Base-by-base conservation (phyloP, 2,888 invertebrate genomes). In the Habroteleia sp. region DNA sequence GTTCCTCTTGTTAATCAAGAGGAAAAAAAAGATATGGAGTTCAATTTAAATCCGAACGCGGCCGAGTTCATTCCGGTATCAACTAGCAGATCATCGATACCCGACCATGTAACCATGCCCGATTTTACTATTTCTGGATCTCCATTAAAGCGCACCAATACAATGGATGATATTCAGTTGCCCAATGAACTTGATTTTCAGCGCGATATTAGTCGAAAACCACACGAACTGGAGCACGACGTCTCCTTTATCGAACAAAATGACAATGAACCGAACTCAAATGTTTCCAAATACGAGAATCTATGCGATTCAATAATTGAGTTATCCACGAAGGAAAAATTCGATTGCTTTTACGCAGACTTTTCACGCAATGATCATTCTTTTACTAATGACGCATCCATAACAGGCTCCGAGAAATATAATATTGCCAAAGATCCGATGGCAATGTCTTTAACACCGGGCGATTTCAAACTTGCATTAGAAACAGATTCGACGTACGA, bases 11-110 rank as follows among this genome's bases (percentile, higher is more conserved):
- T 37, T 5, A 23, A 44, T 17, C 10, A 37, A 33, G 48, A 69
- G 25, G 85, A 87, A 41, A 85, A 90, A 81, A 92, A 92, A 84
- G 92, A 93, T 89, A 93, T 93, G 89, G 91, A 91, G 87, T 95
- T 94, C 35, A 94, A 93, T 69, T 88, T 96, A 79, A 96, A 96
- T 90, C 96, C 96, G 0, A 93, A 96, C 82, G 96, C 96, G 10
- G 93, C 94, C n/a, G 95, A 95, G 89, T 96, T 96, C 88, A 91
- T 96, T 66, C 95, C 95, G 3, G 89, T 91, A 2, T 92, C 93
- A 0, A 91, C 92, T 29, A 87, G 89, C 29, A 35, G 48, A 42
- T 73, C 80, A 0, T 89, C 89, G 14, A 89, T 89, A 4, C 90
- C 91, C 3, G 88, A 90, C 25, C 85, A 84, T 3, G 85, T 88